Evolutionary conservation across 2,888 invertebrate genomes (phyloP).

Genomic region (Lydus trimaculatus): DNA sequence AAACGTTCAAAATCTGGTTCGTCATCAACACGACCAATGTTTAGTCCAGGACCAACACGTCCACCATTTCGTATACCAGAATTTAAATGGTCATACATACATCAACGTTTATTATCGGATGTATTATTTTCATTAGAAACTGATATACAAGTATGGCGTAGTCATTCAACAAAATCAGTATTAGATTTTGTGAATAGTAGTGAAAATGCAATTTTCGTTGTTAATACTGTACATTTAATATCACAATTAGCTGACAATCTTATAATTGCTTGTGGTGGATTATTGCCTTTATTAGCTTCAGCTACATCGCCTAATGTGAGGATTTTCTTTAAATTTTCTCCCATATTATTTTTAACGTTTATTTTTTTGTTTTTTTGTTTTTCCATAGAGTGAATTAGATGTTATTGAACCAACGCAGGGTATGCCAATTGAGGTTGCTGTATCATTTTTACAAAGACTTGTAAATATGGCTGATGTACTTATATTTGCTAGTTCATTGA

Average conservation of each 20-base stretch:
- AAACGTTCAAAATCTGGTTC: slow-evolving; percentile 69
- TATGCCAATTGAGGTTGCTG: slow-evolving; percentile 97
- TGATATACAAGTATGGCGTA: slow-evolving; percentile 91
- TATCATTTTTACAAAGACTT: slow-evolving; percentile 96
- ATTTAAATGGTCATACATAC: slow-evolving; percentile 99
- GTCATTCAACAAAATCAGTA: slow-evolving; percentile 95
- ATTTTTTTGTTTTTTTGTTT: background rate
- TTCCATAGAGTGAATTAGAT: slow-evolving; percentile 90
- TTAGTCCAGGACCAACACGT: slow-evolving; percentile 90
- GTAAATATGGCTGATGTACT: slow-evolving; percentile 99
- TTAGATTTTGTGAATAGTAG: slow-evolving; percentile 98
- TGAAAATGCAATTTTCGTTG: slow-evolving; percentile 98
- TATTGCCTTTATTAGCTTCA: slow-evolving; percentile 94
- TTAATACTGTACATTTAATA: slow-evolving; percentile 98
- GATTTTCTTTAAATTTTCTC: slow-evolving; percentile 39
- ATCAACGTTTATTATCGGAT: slow-evolving; percentile 94
- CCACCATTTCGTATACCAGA: slow-evolving; percentile 99
- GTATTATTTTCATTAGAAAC: slow-evolving; percentile 96
- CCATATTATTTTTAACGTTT: background rate
- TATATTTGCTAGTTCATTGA: slow-evolving; percentile 96
- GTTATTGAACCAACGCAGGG: slow-evolving; percentile 99
- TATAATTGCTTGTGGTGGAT: slow-evolving; percentile 97
- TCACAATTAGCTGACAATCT: slow-evolving; percentile 99
- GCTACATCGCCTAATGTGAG: slow-evolving; percentile 98
- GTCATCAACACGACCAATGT: slow-evolving; percentile 81